phyloP scores from a whole-genome alignment of 30 jellyfish, hydroid and myxozoan species.

The Sanderia malayensis region DNA sequence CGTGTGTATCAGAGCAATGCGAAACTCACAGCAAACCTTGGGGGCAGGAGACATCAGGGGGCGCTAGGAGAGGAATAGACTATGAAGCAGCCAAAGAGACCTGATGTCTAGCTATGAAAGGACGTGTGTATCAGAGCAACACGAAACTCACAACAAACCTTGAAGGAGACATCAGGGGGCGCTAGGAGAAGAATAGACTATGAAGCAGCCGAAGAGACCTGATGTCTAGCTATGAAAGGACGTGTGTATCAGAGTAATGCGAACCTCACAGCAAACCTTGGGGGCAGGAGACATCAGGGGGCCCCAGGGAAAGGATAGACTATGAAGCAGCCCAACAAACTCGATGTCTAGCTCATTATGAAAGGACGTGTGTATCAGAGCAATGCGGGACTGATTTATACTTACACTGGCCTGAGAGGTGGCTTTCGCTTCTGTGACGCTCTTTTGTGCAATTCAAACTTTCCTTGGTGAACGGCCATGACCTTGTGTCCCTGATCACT shows the following conservation, averaged over 20 bases:
- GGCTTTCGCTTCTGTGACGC: slow-evolving; percentile 82
- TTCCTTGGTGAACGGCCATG: slow-evolving; percentile 75
- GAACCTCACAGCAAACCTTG: no score
- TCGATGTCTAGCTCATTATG: neutral
- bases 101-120: no score
- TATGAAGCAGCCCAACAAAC: no score
- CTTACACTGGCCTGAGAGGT: slow-evolving; percentile 81
- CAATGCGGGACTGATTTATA: neutral
- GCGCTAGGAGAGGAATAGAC: slow-evolving; percentile 13
- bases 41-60: no score
- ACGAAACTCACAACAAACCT: no score
- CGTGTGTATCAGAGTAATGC: neutral
- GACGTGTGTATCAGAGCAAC: no score
- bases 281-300: no score
- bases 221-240: neutral
- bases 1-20: neutral
- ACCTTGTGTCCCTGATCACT: slow-evolving; percentile 81
- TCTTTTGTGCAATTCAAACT: slow-evolving; percentile 73
- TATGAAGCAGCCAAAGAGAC: no score
- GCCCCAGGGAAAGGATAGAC: slow-evolving; percentile 13
- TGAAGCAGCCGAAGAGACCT: no score
- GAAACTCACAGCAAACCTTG: no score
- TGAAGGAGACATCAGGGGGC: no score
- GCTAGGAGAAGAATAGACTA: no score
- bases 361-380: neutral